These are phyloP conservation scores for Todiramphus chloris DNA, from an alignment of 2,113 vertebrate genomes.

Conservation along the genomic window DNA sequence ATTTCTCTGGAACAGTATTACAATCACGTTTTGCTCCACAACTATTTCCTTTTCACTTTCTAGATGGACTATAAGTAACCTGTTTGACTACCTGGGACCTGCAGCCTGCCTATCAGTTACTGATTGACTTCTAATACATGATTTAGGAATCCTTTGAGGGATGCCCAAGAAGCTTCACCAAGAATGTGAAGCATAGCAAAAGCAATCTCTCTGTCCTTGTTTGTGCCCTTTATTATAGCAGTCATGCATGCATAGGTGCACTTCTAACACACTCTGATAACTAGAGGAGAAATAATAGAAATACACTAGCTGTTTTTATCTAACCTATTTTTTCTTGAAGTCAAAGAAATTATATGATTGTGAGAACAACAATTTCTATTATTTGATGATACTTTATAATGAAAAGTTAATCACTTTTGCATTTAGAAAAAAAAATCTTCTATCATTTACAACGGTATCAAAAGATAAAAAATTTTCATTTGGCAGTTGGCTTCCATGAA, in stretches of 20 bases:
- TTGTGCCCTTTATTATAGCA: not conserved
- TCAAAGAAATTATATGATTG: not conserved
- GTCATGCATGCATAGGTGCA: not conserved
- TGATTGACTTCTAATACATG: not conserved
- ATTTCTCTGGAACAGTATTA: too few species aligned
- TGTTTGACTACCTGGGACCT: not conserved
- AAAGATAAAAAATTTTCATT: not conserved
- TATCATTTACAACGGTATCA: not conserved
- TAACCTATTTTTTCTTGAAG: not conserved
- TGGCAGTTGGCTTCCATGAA: accelerated
- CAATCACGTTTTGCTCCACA: not conserved
- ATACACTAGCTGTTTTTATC: not conserved
- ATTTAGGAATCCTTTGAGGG: not conserved
- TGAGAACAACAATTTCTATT: not conserved
- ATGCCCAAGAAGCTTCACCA: not conserved
- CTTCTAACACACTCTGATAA: not conserved
- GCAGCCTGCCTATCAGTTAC: not conserved
- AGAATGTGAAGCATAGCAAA: not conserved
- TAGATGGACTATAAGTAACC: not conserved
- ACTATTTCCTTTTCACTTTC: not conserved
- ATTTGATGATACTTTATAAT: not conserved
- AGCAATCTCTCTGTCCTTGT: not conserved
- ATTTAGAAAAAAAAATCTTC: not conserved
- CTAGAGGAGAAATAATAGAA: not conserved
- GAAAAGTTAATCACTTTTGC: not conserved